phyloP scores from a whole-genome alignment of 2,113 vertebrate species.

The Motacilla alba region DNA sequence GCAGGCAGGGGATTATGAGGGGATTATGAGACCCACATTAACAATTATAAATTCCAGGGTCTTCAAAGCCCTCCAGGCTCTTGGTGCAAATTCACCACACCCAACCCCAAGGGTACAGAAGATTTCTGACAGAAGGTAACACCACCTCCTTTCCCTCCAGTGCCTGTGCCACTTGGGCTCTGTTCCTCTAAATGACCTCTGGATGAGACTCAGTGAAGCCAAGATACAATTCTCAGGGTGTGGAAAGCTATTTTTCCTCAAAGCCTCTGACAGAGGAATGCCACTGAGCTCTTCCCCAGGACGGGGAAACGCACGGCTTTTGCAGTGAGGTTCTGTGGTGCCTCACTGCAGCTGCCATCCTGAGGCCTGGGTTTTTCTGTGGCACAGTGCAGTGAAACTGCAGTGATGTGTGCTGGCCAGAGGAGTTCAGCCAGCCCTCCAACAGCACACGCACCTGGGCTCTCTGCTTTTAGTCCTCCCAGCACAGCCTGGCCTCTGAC shows the following conservation, averaged over 20 bases:
- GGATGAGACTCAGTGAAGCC: neutral
- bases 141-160: neutral
- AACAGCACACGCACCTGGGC: neutral
- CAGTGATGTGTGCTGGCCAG: neutral
- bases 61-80: neutral
- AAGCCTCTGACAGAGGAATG: neutral
- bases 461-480: neutral
- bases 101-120: neutral
- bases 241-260: neutral
- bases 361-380: neutral
- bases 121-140: neutral
- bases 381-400: neutral
- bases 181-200: neutral
- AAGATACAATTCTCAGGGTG: neutral
- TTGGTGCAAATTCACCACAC: neutral
- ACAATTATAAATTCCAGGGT: neutral
- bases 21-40: neutral
- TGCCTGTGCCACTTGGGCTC: neutral
- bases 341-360: neutral
- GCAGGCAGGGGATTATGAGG: neutral
- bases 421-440: neutral
- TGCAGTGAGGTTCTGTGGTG: neutral
- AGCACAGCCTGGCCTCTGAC: neutral
- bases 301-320: neutral
- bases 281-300: neutral